Evolutionary conservation across 35 echinoderm and acorn worm species (phyloP).

Genomic region (Acanthaster planci): DNA sequence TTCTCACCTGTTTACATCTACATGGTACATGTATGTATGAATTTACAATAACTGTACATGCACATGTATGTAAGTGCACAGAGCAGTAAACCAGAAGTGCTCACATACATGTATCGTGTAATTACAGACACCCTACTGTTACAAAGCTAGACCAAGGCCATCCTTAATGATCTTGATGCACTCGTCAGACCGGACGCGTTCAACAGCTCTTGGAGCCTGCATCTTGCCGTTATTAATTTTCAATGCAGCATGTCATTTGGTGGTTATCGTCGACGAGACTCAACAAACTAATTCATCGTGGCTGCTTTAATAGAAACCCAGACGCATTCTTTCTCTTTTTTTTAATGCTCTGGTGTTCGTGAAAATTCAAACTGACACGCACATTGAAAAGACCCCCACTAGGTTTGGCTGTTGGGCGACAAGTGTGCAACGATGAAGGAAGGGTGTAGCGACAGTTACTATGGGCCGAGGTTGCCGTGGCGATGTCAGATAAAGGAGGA

Average conservation of each 20-base stretch:
- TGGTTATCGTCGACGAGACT: too few species aligned
- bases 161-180: background rate
- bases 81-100: too few species aligned
- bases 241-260: background rate
- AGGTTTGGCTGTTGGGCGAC: background rate
- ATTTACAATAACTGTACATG: too few species aligned
- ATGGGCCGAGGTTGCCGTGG: constrained; percentile 20
- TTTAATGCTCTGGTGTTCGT: background rate
- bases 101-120: too few species aligned
- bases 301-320: too few species aligned
- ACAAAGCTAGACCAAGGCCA: background rate
- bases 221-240: background rate
- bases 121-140: too few species aligned
- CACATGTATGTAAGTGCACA: too few species aligned
- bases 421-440: background rate
- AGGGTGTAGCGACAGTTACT: constrained; percentile 16
- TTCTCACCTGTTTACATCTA: too few species aligned
- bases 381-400: background rate
- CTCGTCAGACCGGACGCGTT: background rate
- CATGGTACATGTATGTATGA: too few species aligned
- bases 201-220: background rate
- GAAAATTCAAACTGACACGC: background rate
- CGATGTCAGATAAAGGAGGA: constrained; percentile 14
- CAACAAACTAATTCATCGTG: too few species aligned
- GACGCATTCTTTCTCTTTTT: too few species aligned